A percentile compares a stretch with the other conserved stretches of the same genome.
Conservation (phyloP, 2,113 vertebrate genomes). For the Callocephalon fimbriatum region DNA sequence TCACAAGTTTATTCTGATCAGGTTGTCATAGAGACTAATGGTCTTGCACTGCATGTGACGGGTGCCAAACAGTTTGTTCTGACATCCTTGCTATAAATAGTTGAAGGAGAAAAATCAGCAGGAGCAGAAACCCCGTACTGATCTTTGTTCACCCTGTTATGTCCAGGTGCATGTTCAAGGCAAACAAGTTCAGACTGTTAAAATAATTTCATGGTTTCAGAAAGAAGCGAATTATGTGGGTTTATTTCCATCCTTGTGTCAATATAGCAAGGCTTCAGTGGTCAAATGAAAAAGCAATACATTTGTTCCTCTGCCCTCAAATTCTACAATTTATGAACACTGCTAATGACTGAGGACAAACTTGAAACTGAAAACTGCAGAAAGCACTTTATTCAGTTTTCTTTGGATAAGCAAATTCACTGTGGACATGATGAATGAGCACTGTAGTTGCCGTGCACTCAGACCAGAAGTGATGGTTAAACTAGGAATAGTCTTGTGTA, state of each 20-base stretch:
- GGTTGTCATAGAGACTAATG: constrained; percentile 75
- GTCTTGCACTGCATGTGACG: background rate
- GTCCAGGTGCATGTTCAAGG: background rate
- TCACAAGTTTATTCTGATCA: constrained; percentile 47
- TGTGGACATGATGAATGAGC: background rate
- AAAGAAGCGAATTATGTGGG: background rate
- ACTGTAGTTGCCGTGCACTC: background rate
- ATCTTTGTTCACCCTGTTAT: constrained; percentile 5
- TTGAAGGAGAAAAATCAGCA: background rate
- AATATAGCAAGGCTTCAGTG: background rate
- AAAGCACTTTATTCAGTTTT: background rate
- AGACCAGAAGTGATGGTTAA: background rate
- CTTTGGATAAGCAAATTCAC: background rate
- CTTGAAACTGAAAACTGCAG: background rate
- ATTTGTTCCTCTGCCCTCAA: background rate
- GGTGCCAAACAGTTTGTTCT: constrained; percentile 35
- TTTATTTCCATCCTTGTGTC: background rate
- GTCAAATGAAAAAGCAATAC: background rate
- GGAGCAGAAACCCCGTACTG: background rate
- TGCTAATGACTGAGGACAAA: background rate
- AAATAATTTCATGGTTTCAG: background rate
- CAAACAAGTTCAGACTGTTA: background rate
- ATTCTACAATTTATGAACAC: background rate
- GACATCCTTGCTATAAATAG: constrained; percentile 51
- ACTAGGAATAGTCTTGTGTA: background rate